phyloP scores from a whole-genome alignment of 2,797 vertebrate genomes.

The Tympanoctomys barrerae region DNA sequence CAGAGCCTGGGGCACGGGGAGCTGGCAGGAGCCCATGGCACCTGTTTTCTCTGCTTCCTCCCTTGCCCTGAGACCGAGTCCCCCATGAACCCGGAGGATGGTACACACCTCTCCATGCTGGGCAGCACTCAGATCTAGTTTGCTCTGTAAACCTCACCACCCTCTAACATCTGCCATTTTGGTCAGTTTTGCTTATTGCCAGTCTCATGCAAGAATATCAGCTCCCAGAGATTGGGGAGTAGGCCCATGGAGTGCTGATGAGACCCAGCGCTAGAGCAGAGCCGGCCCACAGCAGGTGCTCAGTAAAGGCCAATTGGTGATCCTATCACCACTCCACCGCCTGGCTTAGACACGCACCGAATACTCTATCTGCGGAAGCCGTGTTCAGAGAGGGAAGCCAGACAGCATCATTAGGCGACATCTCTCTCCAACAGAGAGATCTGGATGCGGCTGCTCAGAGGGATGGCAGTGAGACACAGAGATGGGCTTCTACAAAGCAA shows the following conservation, averaged over 20 bases:
- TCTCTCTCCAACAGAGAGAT: not conserved
- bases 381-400: not conserved
- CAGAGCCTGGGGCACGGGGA: not conserved
- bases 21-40: too few relatives aligned
- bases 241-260: not conserved
- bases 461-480: rapidly evolving
- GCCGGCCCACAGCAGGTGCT: not conserved
- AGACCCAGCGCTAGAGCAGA: not conserved
- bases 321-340: not conserved
- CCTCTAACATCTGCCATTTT: not conserved
- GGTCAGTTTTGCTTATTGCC: not conserved
- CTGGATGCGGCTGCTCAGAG: not conserved
- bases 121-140: not conserved
- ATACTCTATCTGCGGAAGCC: not conserved
- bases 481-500: not conserved
- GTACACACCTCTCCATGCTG: not conserved
- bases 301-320: rapidly evolving
- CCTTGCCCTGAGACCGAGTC: rapidly evolving
- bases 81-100: not conserved
- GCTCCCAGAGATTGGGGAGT: not conserved
- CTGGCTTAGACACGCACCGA: not conserved
- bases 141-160: not conserved
- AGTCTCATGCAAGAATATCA: not conserved
- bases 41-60: not conserved
- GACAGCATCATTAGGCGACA: not conserved